Conservation (phyloP, 2,888 invertebrate genomes). For the Aelia acuminata region DNA sequence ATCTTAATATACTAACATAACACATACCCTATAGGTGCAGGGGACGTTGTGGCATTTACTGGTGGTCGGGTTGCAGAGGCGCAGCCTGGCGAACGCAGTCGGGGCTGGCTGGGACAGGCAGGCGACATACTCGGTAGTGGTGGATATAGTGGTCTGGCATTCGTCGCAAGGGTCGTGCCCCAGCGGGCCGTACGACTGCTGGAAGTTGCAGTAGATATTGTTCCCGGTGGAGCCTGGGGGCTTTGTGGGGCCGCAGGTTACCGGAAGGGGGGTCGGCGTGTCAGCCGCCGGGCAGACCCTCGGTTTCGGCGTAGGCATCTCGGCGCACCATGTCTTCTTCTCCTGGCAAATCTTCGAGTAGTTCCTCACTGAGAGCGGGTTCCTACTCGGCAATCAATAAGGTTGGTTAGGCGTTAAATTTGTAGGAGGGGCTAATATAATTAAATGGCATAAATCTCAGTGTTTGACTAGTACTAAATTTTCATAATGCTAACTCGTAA, state of each 20-base stretch:
- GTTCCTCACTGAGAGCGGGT: slow-evolving; percentile 35
- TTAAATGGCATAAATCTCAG: no score
- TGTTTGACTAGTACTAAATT: no score
- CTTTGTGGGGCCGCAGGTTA: slow-evolving; percentile 51
- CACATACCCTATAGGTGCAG: slow-evolving; percentile 39
- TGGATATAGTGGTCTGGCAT: not conserved
- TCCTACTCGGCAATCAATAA: not conserved
- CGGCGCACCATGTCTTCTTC: slow-evolving; percentile 49
- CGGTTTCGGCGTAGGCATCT: not conserved
- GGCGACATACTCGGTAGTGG: not conserved
- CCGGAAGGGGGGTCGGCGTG: slow-evolving; percentile 10
- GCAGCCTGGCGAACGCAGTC: slow-evolving; percentile 10
- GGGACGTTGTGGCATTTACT: not conserved
- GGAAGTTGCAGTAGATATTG: slow-evolving; percentile 9
- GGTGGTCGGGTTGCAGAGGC: slow-evolving; percentile 40
- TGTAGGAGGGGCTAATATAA: no score
- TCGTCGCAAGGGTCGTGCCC: slow-evolving; percentile 49
- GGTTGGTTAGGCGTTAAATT: no score
- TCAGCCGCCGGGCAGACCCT: not conserved
- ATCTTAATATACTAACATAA: not conserved
- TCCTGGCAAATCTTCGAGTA: slow-evolving; percentile 39
- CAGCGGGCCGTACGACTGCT: not conserved
- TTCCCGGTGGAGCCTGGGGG: not conserved
- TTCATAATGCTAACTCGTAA: no score
- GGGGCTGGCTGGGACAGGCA: slow-evolving; percentile 16